A percentile compares a stretch with the other conserved stretches of the same genome.
Conservation (phyloP, 2,113 vertebrate species). For the Poicephalus gulielmi region DNA sequence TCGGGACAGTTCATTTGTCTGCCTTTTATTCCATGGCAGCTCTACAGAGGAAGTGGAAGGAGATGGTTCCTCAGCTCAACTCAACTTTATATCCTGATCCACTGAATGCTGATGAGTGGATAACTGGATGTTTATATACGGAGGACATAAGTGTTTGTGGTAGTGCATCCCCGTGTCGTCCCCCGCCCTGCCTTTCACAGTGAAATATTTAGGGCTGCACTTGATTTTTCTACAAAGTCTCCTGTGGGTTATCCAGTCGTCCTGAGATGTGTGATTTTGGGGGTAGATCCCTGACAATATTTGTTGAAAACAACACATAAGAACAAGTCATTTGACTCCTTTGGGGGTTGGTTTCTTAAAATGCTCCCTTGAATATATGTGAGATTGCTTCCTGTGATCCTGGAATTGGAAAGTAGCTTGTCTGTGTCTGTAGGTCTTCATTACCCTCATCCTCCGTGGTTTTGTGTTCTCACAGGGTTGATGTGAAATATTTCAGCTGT, state of each 20-base stretch:
- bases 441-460: not conserved
- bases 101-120: not conserved
- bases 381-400: not conserved
- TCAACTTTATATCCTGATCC: not conserved
- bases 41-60: not conserved
- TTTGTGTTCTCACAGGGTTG: not conserved
- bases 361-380: rapidly evolving
- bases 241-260: not conserved
- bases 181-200: not conserved
- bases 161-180: rapidly evolving
- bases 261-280: not conserved
- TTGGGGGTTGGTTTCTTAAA: not conserved
- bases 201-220: not conserved
- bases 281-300: not conserved
- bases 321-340: not conserved
- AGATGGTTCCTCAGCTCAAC: not conserved
- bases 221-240: rapidly evolving
- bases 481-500: not conserved
- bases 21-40: rapidly evolving
- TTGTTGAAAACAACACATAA: not conserved
- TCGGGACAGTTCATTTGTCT: rapidly evolving
- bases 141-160: not conserved
- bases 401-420: not conserved
- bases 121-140: not conserved
- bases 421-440: not conserved